Evolutionary conservation across 2,888 invertebrate species (phyloP).

Genomic region (Aphidoletes aphidimyza): DNA sequence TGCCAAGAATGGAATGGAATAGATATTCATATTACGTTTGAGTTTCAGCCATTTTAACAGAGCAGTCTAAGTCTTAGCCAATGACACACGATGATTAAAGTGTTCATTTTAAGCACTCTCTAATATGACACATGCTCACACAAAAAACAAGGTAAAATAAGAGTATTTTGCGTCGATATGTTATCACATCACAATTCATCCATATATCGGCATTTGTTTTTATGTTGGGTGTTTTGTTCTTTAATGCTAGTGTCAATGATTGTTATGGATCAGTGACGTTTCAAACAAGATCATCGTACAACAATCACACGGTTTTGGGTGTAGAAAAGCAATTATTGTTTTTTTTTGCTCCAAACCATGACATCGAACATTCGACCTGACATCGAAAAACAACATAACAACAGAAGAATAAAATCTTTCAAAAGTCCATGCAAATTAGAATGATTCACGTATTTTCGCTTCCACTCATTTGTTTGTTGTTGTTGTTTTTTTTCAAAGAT

Average conservation of each 20-base stretch:
- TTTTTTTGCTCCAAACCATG: not conserved
- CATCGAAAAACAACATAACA: not conserved
- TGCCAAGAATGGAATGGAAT: conserved; percentile 9
- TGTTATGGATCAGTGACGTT: not conserved
- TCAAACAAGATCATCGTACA: conserved; percentile 24
- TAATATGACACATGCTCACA: no score
- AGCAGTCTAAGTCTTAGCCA: no score
- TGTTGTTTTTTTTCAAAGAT: not conserved
- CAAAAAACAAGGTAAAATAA: no score
- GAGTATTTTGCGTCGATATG: not conserved
- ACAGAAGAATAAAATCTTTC: not conserved
- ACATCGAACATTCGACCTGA: not conserved
- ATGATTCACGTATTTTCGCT: not conserved
- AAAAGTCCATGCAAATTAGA: conserved; percentile 37
- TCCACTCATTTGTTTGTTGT: no score
- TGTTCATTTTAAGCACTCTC: no score
- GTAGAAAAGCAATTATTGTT: not conserved
- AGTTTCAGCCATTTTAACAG: not conserved
- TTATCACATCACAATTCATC: not conserved
- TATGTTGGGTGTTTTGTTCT: not conserved
- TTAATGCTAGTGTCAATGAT: not conserved
- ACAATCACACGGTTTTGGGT: not conserved
- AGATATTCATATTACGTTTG: not conserved
- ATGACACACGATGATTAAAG: no score
- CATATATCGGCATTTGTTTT: not conserved